Conservation (phyloP, 2,888 invertebrate species). For the Sphaeridia pumilis region DNA sequence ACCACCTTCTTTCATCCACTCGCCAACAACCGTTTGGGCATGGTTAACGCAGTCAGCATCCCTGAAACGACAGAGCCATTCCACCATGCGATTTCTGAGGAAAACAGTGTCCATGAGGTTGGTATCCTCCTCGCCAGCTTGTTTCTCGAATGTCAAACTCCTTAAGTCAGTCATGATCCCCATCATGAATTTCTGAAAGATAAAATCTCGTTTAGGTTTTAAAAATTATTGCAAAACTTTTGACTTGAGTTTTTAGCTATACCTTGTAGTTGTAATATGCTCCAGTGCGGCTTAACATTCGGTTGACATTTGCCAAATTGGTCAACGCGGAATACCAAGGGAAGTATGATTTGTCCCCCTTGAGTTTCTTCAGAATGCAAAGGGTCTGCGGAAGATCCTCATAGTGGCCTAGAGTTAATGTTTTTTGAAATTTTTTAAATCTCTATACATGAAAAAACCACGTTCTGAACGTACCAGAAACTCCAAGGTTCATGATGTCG, state of each 20-base stretch:
- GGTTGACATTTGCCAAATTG: slow-evolving; percentile 25
- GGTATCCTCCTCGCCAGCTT: slow-evolving; percentile 4
- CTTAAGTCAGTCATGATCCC: neutral
- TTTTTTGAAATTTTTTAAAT: neutral
- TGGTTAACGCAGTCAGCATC: slow-evolving; percentile 17
- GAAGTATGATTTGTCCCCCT: slow-evolving; percentile 4
- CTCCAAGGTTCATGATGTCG: slow-evolving; percentile 25
- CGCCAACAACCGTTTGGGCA: slow-evolving; percentile 14
- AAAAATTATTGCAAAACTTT: neutral
- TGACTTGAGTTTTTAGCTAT: neutral
- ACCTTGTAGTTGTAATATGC: slow-evolving; percentile 22
- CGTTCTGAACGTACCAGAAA: slow-evolving; percentile 13
- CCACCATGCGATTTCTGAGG: slow-evolving; percentile 24
- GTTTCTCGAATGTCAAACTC: neutral
- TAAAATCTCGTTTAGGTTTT: neutral
- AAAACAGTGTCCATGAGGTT: slow-evolving; percentile 17
- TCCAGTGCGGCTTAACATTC: slow-evolving; percentile 21
- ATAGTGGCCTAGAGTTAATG: neutral
- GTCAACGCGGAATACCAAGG: slow-evolving; percentile 30
- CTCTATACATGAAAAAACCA: neutral
- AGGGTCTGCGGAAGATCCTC: neutral
- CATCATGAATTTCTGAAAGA: neutral
- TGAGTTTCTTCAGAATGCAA: neutral
- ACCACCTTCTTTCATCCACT: slow-evolving; percentile 18
- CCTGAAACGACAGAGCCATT: slow-evolving; percentile 29